phyloP scores from a whole-genome alignment of 1,140 invertebrate genomes.

The silkworm (Bombyx mori) region DNA sequence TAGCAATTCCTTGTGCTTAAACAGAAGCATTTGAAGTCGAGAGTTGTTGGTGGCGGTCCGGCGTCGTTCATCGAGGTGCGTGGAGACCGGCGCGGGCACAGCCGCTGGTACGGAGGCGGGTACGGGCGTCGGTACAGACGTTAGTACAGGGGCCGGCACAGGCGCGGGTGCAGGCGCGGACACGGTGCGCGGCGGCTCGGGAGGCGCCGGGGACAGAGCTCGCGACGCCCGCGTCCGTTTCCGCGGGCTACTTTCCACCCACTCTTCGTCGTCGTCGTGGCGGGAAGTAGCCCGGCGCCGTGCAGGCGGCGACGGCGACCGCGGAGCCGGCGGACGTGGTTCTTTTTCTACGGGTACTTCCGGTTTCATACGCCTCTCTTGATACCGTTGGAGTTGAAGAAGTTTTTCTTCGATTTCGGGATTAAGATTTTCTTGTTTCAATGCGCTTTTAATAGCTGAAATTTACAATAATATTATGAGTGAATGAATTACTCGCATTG shows the following conservation, averaged over 20 bases:
- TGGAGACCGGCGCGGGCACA: constrained; percentile 7
- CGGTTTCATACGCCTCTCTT: constrained; percentile 83
- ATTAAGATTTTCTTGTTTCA: constrained; percentile 90
- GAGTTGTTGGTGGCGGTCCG: constrained; percentile 59
- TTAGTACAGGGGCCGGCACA: constrained; percentile 8
- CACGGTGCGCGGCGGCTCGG: constrained; percentile 12
- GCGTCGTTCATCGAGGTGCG: constrained; percentile 43
- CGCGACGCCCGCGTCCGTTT: constrained; percentile 25
- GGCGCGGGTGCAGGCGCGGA: constrained; percentile 12
- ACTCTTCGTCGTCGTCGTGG: constrained; percentile 67
- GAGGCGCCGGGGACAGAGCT: constrained; percentile 23
- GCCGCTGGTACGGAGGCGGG: constrained; percentile 10
- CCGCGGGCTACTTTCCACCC: constrained; percentile 56
- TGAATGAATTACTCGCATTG: no score
- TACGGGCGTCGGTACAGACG: constrained; percentile 6
- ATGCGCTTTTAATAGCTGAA: constrained; percentile 84
- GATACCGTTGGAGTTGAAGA: constrained; percentile 88
- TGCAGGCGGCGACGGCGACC: constrained; percentile 32
- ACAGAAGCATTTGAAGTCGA: constrained; percentile 78
- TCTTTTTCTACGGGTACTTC: constrained; percentile 48
- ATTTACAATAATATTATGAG: not conserved
- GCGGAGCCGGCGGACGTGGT: constrained; percentile 21
- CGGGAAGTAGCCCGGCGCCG: constrained; percentile 49
- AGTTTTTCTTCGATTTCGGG: constrained; percentile 95
- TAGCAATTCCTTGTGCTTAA: constrained; percentile 90